Evolutionary conservation across 2,113 vertebrate genomes (phyloP).

Genomic region (Balaeniceps rex): DNA sequence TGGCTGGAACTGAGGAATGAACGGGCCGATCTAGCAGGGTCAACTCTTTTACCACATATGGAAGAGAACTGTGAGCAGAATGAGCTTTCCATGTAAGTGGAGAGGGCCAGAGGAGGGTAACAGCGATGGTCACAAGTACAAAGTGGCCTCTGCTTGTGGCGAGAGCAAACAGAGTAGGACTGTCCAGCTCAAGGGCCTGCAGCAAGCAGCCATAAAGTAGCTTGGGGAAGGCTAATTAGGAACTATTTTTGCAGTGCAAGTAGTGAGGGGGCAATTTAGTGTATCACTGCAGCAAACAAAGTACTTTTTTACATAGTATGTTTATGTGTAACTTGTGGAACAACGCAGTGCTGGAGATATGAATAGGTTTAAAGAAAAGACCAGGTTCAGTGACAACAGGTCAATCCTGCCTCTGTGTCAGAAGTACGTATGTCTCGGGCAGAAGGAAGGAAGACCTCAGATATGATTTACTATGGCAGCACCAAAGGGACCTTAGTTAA

Average conservation of each 20-base stretch:
- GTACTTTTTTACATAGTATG: neutral
- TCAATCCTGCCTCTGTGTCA: accelerated
- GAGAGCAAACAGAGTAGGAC: neutral
- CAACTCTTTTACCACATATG: neutral
- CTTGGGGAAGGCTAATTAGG: neutral
- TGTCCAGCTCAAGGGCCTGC: neutral
- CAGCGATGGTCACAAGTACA: neutral
- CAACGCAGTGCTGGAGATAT: accelerated
- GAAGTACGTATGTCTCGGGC: accelerated
- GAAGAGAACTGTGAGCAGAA: neutral
- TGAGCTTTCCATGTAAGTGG: neutral
- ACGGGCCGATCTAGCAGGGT: neutral
- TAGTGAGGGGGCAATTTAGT: neutral
- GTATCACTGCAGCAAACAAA: neutral
- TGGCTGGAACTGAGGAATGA: neutral
- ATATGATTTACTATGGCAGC: neutral
- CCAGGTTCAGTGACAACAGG: neutral
- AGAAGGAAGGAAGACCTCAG: accelerated
- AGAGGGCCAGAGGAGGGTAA: neutral
- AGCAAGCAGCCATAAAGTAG: neutral
- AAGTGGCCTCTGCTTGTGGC: neutral
- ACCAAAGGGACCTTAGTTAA: neutral
- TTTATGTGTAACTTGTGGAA: neutral
- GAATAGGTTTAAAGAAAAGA: neutral
- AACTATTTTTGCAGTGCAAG: neutral